Evolutionary conservation across 2,113 vertebrate genomes (phyloP).

Genomic region (Salvelinus fontinalis): DNA sequence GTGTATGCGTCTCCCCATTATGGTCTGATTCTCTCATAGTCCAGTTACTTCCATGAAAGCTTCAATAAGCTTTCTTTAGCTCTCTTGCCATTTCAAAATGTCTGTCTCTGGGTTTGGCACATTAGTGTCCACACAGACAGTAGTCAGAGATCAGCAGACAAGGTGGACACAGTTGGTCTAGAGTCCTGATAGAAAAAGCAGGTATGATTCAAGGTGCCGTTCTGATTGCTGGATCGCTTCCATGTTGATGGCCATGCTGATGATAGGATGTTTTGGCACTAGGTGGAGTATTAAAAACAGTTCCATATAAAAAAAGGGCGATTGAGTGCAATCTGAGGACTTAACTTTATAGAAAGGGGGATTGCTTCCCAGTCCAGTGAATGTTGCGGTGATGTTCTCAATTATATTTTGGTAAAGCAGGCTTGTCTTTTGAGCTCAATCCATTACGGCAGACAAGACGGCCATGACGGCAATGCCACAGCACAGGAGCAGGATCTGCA

Average conservation of each 20-base stretch:
- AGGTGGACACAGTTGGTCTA: too few species aligned
- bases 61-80: too few species aligned
- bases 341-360: background rate
- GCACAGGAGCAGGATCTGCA: constrained; percentile 88
- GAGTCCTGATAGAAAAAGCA: background rate
- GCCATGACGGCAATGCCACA: constrained; percentile 89
- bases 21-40: background rate
- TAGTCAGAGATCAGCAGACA: too few species aligned
- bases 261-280: background rate
- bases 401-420: background rate
- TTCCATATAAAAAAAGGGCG: background rate
- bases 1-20: background rate
- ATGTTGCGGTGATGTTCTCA: background rate
- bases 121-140: too few species aligned
- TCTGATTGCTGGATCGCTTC: background rate
- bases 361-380: background rate
- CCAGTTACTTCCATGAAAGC: background rate
- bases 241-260: background rate
- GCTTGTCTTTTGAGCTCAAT: constrained; percentile 62
- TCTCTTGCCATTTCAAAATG: too few species aligned
- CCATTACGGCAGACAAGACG: constrained; percentile 79
- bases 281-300: background rate
- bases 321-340: background rate
- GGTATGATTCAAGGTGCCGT: background rate
- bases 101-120: background rate